Percentiles rank a stretch among this genome's conserved stretches.
phyloP scores from a whole-genome alignment of 2,888 invertebrate species.

The Unio pictorum region DNA sequence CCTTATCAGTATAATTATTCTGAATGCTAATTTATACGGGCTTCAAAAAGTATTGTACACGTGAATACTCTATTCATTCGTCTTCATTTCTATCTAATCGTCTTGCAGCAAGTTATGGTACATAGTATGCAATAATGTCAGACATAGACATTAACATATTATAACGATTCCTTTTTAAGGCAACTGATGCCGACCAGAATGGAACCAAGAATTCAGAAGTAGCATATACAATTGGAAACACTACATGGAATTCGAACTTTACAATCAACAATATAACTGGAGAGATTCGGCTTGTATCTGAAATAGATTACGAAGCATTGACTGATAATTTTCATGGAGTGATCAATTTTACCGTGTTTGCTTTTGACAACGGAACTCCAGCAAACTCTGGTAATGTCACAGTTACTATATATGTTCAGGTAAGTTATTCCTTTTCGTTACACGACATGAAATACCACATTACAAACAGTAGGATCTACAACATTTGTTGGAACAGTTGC shows the following conservation, averaged over 20 bases:
- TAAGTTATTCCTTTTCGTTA: neutral
- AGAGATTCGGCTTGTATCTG: conserved; percentile 7
- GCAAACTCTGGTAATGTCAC: conserved; percentile 3
- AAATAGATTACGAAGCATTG: conserved; percentile 22
- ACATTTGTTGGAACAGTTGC: too few relatives aligned
- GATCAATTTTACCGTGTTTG: conserved; percentile 12
- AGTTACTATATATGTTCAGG: conserved; percentile 22
- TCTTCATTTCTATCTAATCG: too few relatives aligned
- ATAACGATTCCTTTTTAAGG: conserved; percentile 3
- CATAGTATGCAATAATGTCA: too few relatives aligned
- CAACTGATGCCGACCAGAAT: conserved; percentile 14
- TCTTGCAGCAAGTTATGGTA: too few relatives aligned
- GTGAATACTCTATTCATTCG: too few relatives aligned
- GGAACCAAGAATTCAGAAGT: conserved; percentile 16
- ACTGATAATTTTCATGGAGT: conserved; percentile 5
- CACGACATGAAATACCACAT: too few relatives aligned
- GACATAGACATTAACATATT: too few relatives aligned
- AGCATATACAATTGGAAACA: conserved; percentile 6
- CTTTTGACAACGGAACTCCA: conserved; percentile 15
- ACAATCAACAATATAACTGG: conserved; percentile 12
- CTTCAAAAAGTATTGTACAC: too few relatives aligned
- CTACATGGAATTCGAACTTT: conserved; percentile 2
- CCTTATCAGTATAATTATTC: too few relatives aligned
- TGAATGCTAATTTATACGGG: too few relatives aligned
- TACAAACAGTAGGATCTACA: too few relatives aligned